Evolutionary conservation across 2,888 invertebrate species (phyloP).

Genomic region (Nomada ruficornis): DNA sequence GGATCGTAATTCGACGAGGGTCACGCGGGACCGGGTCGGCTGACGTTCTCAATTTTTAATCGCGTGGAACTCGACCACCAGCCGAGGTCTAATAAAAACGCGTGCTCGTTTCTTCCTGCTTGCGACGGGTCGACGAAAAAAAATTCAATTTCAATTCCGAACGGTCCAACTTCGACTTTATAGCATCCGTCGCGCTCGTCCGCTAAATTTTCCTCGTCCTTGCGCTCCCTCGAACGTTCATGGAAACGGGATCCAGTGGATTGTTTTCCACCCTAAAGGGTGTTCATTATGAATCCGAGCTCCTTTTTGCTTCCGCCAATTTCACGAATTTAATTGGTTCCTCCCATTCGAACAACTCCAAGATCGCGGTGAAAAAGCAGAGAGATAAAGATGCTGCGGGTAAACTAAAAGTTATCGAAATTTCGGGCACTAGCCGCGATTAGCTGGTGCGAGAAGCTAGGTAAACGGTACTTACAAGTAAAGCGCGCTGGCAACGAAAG

Average conservation of each 20-base stretch:
- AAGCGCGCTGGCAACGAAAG: slow-evolving; percentile 74
- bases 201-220: background rate
- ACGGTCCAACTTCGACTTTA: background rate
- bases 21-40: slow-evolving; percentile 8
- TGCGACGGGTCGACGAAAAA: background rate
- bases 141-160: background rate
- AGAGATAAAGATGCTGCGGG: no score
- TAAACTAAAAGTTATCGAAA: background rate
- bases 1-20: slow-evolving; percentile 30
- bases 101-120: background rate
- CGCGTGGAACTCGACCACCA: slow-evolving; percentile 33
- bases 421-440: slow-evolving; percentile 5
- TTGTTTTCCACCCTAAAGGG: no score
- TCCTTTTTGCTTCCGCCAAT: no score
- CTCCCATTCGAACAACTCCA: background rate
- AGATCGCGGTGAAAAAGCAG: background rate
- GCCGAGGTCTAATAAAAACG: background rate
- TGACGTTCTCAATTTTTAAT: slow-evolving; percentile 37
- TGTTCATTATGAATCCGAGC: no score
- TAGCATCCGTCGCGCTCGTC: background rate
- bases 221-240: background rate
- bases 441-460: background rate
- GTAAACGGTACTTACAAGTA: slow-evolving; percentile 72
- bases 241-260: background rate
- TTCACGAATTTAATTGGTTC: no score